Evolutionary conservation across 2,797 vertebrate genomes (phyloP).

Genomic region (Momotus momota): DNA sequence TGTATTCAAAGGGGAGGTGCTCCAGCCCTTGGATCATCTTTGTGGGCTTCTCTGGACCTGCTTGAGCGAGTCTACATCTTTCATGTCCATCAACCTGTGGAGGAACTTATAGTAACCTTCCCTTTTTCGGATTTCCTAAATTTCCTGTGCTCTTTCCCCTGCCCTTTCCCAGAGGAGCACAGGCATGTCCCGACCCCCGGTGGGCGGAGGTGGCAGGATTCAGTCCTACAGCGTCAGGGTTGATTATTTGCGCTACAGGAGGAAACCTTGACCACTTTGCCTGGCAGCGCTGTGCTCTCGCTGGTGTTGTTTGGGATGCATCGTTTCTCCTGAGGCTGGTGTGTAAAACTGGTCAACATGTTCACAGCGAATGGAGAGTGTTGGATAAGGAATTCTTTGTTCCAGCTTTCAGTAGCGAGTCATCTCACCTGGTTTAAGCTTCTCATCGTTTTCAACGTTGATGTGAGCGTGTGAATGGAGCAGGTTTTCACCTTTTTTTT

Average conservation of each 20-base stretch:
- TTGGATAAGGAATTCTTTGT: background rate
- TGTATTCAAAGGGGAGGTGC: background rate
- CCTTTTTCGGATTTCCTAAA: background rate
- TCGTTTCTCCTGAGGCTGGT: background rate
- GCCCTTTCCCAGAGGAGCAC: background rate
- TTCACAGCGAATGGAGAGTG: background rate
- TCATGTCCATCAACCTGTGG: background rate
- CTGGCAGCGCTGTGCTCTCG: background rate
- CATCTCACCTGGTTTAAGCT: background rate
- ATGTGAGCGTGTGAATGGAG: background rate
- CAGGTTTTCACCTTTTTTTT: background rate
- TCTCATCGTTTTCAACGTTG: background rate
- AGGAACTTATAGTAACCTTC: background rate
- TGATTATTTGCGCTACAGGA: background rate
- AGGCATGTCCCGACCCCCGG: accelerated
- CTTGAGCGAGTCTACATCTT: background rate
- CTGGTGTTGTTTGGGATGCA: background rate
- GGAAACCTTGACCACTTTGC: background rate
- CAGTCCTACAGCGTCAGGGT: background rate
- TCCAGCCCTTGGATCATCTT: background rate
- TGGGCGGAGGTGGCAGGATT: background rate
- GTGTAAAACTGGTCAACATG: background rate
- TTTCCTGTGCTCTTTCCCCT: background rate
- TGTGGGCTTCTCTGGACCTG: background rate
- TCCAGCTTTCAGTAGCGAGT: background rate